Base-by-base conservation (phyloP, 2,797 vertebrate genomes). In the Lemur catta region DNA sequence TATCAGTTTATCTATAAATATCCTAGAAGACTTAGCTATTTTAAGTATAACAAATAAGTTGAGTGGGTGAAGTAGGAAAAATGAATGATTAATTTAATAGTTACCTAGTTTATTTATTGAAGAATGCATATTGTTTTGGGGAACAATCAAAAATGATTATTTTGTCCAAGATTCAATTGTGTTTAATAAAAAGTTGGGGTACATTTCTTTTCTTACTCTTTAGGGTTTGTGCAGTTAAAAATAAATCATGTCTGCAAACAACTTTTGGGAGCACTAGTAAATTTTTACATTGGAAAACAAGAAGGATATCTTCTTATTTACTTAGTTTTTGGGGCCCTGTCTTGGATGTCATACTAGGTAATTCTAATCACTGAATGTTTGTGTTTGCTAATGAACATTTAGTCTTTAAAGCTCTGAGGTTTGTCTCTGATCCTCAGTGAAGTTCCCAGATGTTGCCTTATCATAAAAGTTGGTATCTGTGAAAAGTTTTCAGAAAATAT, bases 331-430 rank as follows among this genome's bases (percentile, higher is more conserved):
- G 72, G 78, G 63, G 28, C 17, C 13, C 75, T 69, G 52, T 61
- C 84, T 65, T 91, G 14, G 33, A 74, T 5, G 1, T 75, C 20
- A 38, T 35, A 61, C 20, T 89, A 52, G 76, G 50, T 57, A 74
- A 89, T 91, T 89, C 6, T 59, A 89, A 41, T 24, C 67, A 85
- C 38, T 94, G 81, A 89, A 84, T 85, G 69, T 48, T 96, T 94
- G 50, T 93, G 52, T 97, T 92, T 92, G 24, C 52, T 97, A 93
- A 75, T 84, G 55, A 95, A 71, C 43, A 89, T 97, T 92, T 94
- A 91, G 84, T 74, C 74, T 76, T 96, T 93, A 76, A 88, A 57
- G 52, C n/a, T n/a, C n/a, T 89, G 48, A 95, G 69, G 81, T 94
- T 81, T 81, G 84, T 93, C 79, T 97, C 33, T 79, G 41, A 76